Conservation (phyloP, 2,888 invertebrate genomes). For the Epicampocera succincta region DNA sequence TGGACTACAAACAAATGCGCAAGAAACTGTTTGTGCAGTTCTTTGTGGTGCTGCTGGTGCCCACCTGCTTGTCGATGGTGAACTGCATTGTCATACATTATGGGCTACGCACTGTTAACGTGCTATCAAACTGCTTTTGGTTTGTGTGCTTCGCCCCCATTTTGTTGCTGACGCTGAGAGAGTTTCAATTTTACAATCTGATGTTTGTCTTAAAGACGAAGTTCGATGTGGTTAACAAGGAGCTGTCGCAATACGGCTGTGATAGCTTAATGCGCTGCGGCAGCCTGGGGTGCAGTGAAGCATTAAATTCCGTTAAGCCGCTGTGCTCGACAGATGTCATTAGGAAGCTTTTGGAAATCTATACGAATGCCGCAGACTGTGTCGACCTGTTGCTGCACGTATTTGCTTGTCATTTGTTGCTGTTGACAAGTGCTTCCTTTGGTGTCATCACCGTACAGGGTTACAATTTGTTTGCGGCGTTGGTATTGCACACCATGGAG, state of each 20-base stretch:
- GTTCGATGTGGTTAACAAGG: conserved; percentile 71
- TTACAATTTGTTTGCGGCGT: conserved; percentile 74
- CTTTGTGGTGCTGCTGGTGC: conserved; percentile 69
- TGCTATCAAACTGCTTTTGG: conserved; percentile 73
- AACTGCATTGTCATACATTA: conserved; percentile 74
- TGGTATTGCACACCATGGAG: conserved; percentile 71
- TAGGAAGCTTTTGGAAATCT: conserved; percentile 72
- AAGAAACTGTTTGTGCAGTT: conserved; percentile 71
- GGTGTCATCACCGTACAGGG: conserved; percentile 75
- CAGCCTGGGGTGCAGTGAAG: background rate
- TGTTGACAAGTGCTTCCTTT: conserved; percentile 73
- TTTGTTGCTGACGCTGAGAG: conserved; percentile 73
- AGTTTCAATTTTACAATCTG: conserved; percentile 75
- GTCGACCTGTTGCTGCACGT: conserved; percentile 72
- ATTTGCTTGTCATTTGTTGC: conserved; percentile 74
- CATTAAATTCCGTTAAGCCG: conserved; percentile 1
- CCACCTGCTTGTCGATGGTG: conserved; percentile 74
- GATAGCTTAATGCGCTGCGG: background rate
- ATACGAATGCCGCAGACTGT: conserved; percentile 71
- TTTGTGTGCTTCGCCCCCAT: conserved; percentile 76
- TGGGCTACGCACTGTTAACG: conserved; percentile 13
- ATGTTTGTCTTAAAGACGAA: conserved; percentile 74
- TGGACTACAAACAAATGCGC: conserved; percentile 70
- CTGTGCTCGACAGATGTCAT: conserved; percentile 63
- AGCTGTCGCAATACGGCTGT: conserved; percentile 64